A percentile compares a stretch with the other conserved stretches of the same genome.
Conservation (phyloP, 2,888 invertebrate genomes). For the Drosophila borealis region DNA sequence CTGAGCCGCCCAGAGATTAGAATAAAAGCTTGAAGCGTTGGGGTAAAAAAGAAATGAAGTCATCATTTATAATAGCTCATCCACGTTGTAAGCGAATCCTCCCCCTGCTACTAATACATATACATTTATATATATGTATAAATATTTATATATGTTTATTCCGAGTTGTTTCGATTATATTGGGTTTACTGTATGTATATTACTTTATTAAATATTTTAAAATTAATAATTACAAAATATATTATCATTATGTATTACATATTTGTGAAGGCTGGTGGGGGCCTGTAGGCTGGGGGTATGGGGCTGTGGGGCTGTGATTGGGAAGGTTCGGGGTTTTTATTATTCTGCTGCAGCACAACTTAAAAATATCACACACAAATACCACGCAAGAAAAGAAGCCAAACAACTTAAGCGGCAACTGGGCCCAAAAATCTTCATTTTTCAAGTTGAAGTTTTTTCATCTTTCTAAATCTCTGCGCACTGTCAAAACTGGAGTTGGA, state of each 20-base stretch:
- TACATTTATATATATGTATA: too few species aligned
- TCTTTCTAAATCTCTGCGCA: conserved; percentile 46
- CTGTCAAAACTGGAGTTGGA: conserved; percentile 43
- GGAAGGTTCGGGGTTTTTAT: conserved; percentile 38
- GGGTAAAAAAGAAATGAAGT: conserved; percentile 56
- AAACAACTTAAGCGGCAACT: conserved; percentile 45
- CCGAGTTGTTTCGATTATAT: neutral
- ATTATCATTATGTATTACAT: conserved; percentile 70
- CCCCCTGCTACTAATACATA: conserved; percentile 1
- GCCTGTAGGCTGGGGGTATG: neutral
- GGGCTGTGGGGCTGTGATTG: neutral
- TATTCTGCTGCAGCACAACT: conserved; percentile 81
- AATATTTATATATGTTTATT: too few species aligned
- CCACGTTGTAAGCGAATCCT: conserved; percentile 36
- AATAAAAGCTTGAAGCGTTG: conserved; percentile 23
- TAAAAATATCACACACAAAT: conserved; percentile 84
- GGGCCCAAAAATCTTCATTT: conserved; percentile 19
- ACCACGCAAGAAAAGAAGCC: conserved; percentile 74
- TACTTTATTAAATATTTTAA: conserved; percentile 74
- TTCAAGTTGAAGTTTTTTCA: conserved; percentile 38
- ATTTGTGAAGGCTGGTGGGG: conserved; percentile 18
- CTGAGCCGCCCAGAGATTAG: conserved; percentile 28
- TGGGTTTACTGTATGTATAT: conserved; percentile 40
- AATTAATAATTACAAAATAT: conserved; percentile 77
- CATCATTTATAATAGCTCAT: conserved; percentile 50